phyloP scores from a whole-genome alignment of 2,888 invertebrate species.

The Augiades crinisus region DNA sequence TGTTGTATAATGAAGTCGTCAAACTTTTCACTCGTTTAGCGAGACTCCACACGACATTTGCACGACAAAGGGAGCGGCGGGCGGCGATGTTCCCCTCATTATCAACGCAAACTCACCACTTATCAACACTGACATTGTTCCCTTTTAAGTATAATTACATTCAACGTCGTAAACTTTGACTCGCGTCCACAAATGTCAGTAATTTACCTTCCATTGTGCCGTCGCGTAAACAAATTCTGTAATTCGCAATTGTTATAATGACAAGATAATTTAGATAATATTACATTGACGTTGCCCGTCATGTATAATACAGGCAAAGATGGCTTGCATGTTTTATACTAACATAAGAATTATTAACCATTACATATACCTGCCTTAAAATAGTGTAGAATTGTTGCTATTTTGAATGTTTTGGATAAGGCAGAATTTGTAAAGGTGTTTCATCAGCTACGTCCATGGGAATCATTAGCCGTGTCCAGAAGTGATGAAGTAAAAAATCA shows the following conservation, averaged over 20 bases:
- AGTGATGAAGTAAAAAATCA: too few species aligned
- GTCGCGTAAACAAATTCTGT: background rate
- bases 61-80: constrained; percentile 8
- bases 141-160: background rate
- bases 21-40: constrained; percentile 6
- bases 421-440: too few species aligned
- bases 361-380: too few species aligned
- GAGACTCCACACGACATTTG: constrained; percentile 8
- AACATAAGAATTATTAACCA: too few species aligned
- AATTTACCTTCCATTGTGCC: background rate
- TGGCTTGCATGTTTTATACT: too few species aligned
- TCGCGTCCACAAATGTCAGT: background rate
- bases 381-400: too few species aligned
- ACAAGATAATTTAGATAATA: background rate
- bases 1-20: constrained; percentile 6
- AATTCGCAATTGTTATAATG: background rate
- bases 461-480: too few species aligned
- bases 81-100: constrained; percentile 9
- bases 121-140: constrained; percentile 2
- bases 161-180: background rate
- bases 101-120: constrained; percentile 8
- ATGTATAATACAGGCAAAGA: background rate
- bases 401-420: too few species aligned
- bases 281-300: too few species aligned
- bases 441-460: too few species aligned